Evolutionary conservation across 2,113 vertebrate species (phyloP).

Genomic region (Oxyura jamaicensis): DNA sequence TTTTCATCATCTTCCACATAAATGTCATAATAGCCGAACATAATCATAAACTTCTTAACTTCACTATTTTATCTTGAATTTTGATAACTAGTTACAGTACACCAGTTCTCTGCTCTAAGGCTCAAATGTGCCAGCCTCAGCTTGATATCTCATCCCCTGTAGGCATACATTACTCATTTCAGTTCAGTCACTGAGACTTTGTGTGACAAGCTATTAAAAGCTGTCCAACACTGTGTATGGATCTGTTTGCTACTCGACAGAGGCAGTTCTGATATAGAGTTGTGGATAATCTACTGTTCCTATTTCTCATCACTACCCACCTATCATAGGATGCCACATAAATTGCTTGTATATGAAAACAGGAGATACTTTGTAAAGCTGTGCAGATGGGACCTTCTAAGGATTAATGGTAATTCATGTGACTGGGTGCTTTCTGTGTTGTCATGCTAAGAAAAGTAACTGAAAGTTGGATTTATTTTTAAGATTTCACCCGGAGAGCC

Average conservation of each 20-base stretch:
- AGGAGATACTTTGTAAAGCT: background rate
- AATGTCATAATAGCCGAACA: background rate
- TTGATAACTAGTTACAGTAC: background rate
- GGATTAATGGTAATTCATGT: background rate
- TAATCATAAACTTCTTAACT: background rate
- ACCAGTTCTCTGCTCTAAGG: background rate
- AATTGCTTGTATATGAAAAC: background rate
- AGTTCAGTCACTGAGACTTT: background rate
- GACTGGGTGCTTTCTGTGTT: background rate
- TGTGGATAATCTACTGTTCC: background rate
- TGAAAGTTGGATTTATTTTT: background rate
- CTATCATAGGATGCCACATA: background rate
- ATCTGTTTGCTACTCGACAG: background rate
- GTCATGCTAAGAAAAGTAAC: background rate
- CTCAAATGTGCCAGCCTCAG: constrained; percentile 1
- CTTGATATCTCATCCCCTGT: constrained; percentile 16
- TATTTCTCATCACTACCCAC: background rate
- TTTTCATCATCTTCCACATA: constrained; percentile 3
- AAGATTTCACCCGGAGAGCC: background rate
- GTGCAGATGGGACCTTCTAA: background rate
- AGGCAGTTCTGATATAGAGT: background rate
- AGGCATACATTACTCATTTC: constrained; percentile 32
- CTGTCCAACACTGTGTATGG: background rate
- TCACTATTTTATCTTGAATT: constrained; percentile 25
- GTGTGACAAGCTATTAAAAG: constrained; percentile 31